These are phyloP conservation scores for Tetanocera ferruginea DNA, from an alignment of 2,888 invertebrate species.

Conservation along the genomic window DNA sequence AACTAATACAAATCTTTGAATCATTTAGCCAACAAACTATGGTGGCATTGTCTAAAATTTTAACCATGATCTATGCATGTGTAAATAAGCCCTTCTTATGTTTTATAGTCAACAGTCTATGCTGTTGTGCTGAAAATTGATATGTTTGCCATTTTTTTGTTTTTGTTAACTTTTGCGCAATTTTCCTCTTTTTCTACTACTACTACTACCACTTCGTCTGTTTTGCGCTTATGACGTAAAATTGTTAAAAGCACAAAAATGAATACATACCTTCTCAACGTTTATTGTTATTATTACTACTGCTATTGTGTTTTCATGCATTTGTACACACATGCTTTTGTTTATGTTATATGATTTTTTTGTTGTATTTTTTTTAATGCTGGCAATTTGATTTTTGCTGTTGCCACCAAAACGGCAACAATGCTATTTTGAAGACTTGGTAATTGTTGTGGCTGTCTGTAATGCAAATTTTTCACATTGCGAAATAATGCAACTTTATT, in stretches of 20 bases:
- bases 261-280: background rate
- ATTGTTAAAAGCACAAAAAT: background rate
- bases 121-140: background rate
- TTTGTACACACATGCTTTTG: background rate
- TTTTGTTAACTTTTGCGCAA: background rate
- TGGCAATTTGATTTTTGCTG: background rate
- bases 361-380: background rate
- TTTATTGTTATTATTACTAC: slow-evolving; percentile 7
- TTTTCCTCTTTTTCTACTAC: background rate
- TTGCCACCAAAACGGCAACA: background rate
- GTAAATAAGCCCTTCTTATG: background rate
- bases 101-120: background rate
- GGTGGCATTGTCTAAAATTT: no score
- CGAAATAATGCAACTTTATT: slow-evolving; percentile 22
- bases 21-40: no score
- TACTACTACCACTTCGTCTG: background rate
- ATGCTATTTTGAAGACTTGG: background rate
- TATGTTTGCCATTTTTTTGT: slow-evolving; percentile 1
- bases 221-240: slow-evolving; percentile 2
- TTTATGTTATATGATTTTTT: background rate
- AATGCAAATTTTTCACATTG: slow-evolving; percentile 31
- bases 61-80: background rate
- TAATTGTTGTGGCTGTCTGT: background rate
- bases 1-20: no score
- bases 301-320: background rate